Evolutionary conservation across 1,140 invertebrate genomes (phyloP), one percentile per base, ranked within the genome.

Genomic region (Batillaria attramentaria): DNA sequence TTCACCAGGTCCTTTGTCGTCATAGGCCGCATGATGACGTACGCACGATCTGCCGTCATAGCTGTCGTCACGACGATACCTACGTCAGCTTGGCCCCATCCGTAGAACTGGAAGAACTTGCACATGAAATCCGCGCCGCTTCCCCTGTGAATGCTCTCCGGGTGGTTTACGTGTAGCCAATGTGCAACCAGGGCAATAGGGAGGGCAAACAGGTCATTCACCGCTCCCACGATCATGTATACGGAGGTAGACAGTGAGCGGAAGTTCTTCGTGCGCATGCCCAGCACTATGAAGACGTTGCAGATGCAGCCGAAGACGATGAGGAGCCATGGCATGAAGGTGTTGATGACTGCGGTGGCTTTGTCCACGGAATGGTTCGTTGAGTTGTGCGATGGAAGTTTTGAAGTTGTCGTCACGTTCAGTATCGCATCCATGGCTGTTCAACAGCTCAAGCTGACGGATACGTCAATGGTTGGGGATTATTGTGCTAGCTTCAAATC

Each of bases 101-200:
- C 87, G 66, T 85, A 87, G 65, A 88, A 88, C 60, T 87, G 85
- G 33, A 88, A 84, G 76, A 87, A 88, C 66, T 86, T 86, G 73
- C 87, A 88, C 83, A 87, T 81, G 35, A 81, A 2, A 66, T 84
- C 78, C 6, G 84, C 80, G 16, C 77, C 70, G 5, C 69, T 69
- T 4, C 72, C 78, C 43, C 82, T 68, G 28, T 81, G 77, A n/a
- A 88, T 85, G 6, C 74, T 62, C 24, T 77, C 73, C 3, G 85
- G 84, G 80, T 84, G 85, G 37, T 84, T 84, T 1, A 85, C 82
- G 46, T 84, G 82, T n/a, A 88, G 31, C 87, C 87, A 88, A 75
- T 88, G 87, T 10, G 87, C 75, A 42, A 83, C 70, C 54, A 88
- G 79, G 3, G 84, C 81, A 69, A 87, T 83, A 3, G 81, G 43